Percentiles rank a stretch among this genome's conserved stretches.
phyloP scores from a whole-genome alignment of 2,113 vertebrate genomes.

The Sphaerodactylus townsendi region DNA sequence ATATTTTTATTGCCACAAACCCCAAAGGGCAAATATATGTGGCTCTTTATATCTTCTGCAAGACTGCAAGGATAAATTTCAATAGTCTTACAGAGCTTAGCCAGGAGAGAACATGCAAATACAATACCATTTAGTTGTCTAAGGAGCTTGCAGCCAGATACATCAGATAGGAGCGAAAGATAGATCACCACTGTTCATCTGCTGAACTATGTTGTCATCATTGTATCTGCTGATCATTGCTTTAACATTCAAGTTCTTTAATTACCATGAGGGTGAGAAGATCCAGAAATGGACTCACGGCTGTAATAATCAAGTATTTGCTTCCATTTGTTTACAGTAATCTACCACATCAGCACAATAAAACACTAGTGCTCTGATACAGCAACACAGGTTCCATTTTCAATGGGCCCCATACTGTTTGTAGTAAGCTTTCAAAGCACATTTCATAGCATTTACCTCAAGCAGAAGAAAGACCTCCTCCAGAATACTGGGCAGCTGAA shows the following conservation, averaged over 20 bases:
- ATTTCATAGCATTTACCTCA: neutral
- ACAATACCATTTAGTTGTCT: neutral
- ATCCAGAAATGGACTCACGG: no score
- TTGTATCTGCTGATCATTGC: slow-evolving; percentile 48
- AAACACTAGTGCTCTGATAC: neutral
- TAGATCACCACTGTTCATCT: slow-evolving; percentile 77
- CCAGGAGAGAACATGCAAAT: neutral
- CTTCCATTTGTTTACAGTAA: neutral
- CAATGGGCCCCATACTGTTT: neutral
- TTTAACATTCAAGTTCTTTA: neutral
- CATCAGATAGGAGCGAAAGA: slow-evolving; percentile 89
- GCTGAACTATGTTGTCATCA: slow-evolving; percentile 91
- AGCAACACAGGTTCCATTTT: neutral
- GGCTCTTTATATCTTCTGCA: no score
- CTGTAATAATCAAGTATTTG: no score
- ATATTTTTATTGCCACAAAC: no score
- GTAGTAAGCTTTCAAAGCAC: neutral
- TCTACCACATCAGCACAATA: neutral
- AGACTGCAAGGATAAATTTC: neutral
- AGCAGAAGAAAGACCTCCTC: neutral
- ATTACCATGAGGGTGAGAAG: no score
- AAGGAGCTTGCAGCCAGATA: slow-evolving; percentile 40
- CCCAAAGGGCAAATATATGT: no score
- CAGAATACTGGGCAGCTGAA: neutral
- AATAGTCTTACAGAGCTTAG: neutral